Percentiles rank a stretch among this genome's conserved stretches.
phyloP scores from a whole-genome alignment of 2,797 vertebrate species.

The Vespertilio murinus region DNA sequence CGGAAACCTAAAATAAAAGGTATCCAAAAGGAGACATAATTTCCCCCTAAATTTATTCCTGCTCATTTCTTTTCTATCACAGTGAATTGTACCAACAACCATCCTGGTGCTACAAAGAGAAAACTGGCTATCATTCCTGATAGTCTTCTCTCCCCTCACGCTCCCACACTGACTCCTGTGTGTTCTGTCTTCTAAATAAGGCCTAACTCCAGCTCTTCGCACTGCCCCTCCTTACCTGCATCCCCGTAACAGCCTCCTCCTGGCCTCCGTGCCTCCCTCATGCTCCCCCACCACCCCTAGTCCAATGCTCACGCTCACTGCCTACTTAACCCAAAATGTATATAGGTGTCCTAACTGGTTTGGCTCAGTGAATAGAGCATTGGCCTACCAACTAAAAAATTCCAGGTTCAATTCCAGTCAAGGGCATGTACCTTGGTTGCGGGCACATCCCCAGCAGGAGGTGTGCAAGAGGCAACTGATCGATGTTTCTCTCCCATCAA shows the following conservation, averaged over 20 bases:
- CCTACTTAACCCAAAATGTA: neutral
- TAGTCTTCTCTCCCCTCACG: neutral
- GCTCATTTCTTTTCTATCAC: constrained; percentile 6
- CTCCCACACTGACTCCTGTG: neutral
- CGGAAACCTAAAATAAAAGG: neutral
- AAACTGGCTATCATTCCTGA: neutral
- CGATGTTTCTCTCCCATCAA: too few species aligned
- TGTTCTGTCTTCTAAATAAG: neutral
- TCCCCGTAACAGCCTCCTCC: neutral
- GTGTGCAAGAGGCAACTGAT: too few species aligned
- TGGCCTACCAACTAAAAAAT: too few species aligned
- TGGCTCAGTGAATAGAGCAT: too few species aligned
- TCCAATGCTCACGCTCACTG: neutral
- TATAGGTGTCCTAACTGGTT: neutral
- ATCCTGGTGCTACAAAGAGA: neutral
- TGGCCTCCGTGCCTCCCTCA: neutral
- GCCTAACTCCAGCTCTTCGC: neutral
- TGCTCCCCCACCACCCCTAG: neutral
- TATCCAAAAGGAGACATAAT: neutral
- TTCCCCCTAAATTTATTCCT: neutral
- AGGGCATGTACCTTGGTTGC: too few species aligned
- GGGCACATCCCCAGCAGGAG: too few species aligned
- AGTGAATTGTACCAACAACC: neutral
- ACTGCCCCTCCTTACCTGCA: neutral
- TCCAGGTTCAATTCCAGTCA: too few species aligned